Conservation (phyloP, 2,888 invertebrate species). For the Ashinkailepas kermadecensis region DNA sequence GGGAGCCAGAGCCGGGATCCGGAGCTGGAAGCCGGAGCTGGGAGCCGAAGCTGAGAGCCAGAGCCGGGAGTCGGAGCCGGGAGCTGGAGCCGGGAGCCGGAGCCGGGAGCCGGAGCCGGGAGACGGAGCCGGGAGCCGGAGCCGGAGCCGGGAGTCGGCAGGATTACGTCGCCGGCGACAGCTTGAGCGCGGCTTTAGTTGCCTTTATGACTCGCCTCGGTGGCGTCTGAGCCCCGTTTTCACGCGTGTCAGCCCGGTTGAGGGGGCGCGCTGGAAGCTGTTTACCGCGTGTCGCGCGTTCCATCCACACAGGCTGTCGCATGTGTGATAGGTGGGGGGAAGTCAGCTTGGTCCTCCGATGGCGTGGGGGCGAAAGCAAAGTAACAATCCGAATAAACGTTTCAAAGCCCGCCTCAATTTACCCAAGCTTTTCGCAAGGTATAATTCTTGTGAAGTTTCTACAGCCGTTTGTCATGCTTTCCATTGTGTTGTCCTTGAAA, state of each 20-base stretch:
- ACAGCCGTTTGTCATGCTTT: no score
- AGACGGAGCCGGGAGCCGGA: neutral
- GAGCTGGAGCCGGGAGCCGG: neutral
- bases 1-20: neutral
- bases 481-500: no score
- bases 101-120: neutral
- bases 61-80: neutral
- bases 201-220: neutral
- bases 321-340: no score
- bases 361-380: no score
- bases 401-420: no score
- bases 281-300: neutral
- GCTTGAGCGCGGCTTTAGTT: neutral
- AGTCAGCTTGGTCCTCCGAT: no score
- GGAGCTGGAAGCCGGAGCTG: neutral
- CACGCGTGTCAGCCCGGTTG: neutral
- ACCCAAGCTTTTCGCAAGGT: no score
- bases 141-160: neutral
- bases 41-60: neutral
- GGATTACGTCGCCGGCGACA: neutral
- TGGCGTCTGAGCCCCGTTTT: slow-evolving; percentile 6
- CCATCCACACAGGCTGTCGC: no score
- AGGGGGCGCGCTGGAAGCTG: neutral
- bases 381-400: no score
- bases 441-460: no score